Percentiles rank a stretch among this genome's conserved stretches.
Evolutionary conservation across 1,140 invertebrate species (phyloP).

Genomic region (Helicoverpa zea): DNA sequence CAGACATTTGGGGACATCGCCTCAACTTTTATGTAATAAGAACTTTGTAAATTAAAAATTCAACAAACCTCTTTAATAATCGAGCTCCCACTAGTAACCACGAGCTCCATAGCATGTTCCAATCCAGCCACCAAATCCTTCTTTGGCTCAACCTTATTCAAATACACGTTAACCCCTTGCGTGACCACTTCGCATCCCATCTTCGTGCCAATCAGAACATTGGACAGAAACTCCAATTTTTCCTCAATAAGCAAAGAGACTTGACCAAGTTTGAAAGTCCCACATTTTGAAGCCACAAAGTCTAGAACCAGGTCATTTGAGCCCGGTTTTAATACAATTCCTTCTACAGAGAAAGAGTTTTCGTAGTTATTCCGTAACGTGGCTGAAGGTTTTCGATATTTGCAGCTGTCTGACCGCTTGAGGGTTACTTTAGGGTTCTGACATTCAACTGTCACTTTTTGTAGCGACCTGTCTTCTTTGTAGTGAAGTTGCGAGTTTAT

Average conservation of each 20-base stretch:
- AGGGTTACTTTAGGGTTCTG: slow-evolving; percentile 87
- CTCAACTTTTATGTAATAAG: no score
- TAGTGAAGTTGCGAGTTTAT: slow-evolving; percentile 91
- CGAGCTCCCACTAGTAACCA: slow-evolving; percentile 90
- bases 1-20: no score
- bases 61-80: slow-evolving; percentile 80
- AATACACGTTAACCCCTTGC: slow-evolving; percentile 81
- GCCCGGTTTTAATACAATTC: slow-evolving; percentile 89
- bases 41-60: no score
- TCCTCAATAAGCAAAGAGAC: slow-evolving; percentile 88
- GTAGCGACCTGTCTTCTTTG: slow-evolving; percentile 92
- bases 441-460: slow-evolving; percentile 89
- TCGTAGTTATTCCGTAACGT: slow-evolving; percentile 89
- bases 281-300: slow-evolving; percentile 88
- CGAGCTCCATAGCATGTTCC: slow-evolving; percentile 90
- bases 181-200: slow-evolving; percentile 82
- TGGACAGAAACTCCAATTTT: slow-evolving; percentile 89
- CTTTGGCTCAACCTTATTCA: slow-evolving; percentile 87
- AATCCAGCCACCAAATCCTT: slow-evolving; percentile 91
- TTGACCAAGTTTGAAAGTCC: slow-evolving; percentile 88
- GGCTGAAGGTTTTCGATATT: slow-evolving; percentile 87
- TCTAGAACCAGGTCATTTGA: slow-evolving; percentile 90
- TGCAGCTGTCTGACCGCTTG: slow-evolving; percentile 88
- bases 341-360: slow-evolving; percentile 86
- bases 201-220: slow-evolving; percentile 77